phyloP scores from a whole-genome alignment of 2,113 vertebrate genomes.

The Bufo bufo region DNA sequence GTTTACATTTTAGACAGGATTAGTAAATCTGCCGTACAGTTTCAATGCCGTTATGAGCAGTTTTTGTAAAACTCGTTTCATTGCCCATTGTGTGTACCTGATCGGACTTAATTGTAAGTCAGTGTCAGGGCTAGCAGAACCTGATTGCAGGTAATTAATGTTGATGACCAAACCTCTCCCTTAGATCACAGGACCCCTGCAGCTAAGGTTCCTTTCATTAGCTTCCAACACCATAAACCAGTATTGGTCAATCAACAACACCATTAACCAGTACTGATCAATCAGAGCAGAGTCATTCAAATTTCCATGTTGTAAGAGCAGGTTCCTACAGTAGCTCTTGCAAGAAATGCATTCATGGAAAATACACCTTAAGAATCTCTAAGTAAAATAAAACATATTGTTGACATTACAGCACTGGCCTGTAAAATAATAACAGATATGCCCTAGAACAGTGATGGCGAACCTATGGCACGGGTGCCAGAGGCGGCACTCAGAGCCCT shows the following conservation, averaged over 20 bases:
- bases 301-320: not conserved
- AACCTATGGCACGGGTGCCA: too few relatives aligned
- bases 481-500: too few relatives aligned
- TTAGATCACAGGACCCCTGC: constrained; percentile 30
- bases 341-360: not conserved
- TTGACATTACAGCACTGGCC: not conserved
- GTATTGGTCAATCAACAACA: not conserved
- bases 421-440: not conserved
- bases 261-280: not conserved
- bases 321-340: not conserved
- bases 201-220: constrained; percentile 24
- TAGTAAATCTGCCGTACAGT: too few relatives aligned
- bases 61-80: too few relatives aligned
- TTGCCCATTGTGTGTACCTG: too few relatives aligned
- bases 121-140: not conserved
- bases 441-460: too few relatives aligned
- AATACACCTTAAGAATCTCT: not conserved
- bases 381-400: too few relatives aligned
- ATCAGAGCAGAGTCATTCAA: not conserved
- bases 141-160: constrained; percentile 23
- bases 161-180: not conserved
- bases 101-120: not conserved
- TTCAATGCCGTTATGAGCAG: too few relatives aligned
- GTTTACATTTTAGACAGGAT: too few relatives aligned
- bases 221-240: not conserved